Evolutionary conservation across 2,113 vertebrate genomes (phyloP).

Genomic region (Peromyscus californicus): DNA sequence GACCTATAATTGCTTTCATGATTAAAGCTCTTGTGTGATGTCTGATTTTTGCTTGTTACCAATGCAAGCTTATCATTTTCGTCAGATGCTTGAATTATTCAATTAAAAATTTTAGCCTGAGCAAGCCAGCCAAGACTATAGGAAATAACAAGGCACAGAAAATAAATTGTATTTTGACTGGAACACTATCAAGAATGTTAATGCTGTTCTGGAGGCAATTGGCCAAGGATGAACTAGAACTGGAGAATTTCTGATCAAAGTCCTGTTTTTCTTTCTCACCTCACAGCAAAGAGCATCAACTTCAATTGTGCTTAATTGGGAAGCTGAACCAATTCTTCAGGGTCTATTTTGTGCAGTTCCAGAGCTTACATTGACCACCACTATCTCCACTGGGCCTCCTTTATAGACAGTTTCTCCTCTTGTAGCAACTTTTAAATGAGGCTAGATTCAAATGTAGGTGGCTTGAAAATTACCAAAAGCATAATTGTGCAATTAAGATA

Average conservation of each 20-base stretch:
- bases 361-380: neutral
- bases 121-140: slow-evolving; percentile 57
- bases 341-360: slow-evolving; percentile 17
- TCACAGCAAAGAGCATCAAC: neutral
- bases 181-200: slow-evolving; percentile 48
- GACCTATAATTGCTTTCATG: slow-evolving; percentile 24
- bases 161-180: slow-evolving; percentile 60
- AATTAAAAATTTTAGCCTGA: slow-evolving; percentile 67
- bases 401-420: slow-evolving; percentile 24
- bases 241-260: slow-evolving; percentile 44
- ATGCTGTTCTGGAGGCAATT: slow-evolving; percentile 22
- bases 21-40: slow-evolving; percentile 42
- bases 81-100: slow-evolving; percentile 70
- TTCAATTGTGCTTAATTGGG: neutral
- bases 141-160: slow-evolving; percentile 63
- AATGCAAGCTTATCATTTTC: slow-evolving; percentile 57
- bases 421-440: neutral
- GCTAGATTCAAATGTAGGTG: neutral
- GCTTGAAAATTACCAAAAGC: slow-evolving; percentile 26
- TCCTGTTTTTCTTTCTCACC: neutral
- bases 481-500: neutral
- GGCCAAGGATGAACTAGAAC: neutral
- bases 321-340: neutral
- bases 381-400: neutral
- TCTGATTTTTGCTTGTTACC: slow-evolving; percentile 51